These are phyloP conservation scores for Notarius lentiginosus DNA, from an alignment of 2,113 vertebrate genomes.

Conservation along the genomic window DNA sequence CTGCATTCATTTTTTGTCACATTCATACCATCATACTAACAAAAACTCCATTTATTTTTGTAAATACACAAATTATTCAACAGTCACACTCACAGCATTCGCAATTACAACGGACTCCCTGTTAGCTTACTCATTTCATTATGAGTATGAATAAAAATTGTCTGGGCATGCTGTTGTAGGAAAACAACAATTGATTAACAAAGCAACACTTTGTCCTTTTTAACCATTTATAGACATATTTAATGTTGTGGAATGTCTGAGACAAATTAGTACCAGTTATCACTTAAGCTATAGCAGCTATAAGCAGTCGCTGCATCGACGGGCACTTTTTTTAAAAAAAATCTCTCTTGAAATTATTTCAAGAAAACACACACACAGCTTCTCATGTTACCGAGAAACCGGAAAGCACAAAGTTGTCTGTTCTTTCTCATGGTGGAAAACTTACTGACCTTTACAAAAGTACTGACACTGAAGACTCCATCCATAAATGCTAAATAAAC, in stretches of 20 bases:
- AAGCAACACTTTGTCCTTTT: background rate
- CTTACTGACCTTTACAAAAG: constrained; percentile 7
- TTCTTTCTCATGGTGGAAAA: background rate
- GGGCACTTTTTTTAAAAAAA: background rate
- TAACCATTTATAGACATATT: background rate
- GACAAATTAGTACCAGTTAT: background rate
- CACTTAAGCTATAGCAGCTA: background rate
- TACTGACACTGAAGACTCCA: background rate
- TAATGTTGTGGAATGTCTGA: background rate
- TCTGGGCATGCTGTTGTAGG: background rate
- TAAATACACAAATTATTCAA: background rate
- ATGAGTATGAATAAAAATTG: background rate
- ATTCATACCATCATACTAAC: background rate
- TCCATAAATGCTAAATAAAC: background rate
- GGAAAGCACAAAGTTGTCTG: background rate
- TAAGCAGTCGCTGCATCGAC: background rate
- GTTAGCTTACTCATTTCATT: background rate
- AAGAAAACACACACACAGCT: background rate
- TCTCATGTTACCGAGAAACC: background rate
- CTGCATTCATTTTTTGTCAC: background rate
- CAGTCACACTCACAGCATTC: background rate
- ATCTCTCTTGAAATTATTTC: background rate
- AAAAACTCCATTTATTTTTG: background rate
- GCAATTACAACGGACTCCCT: background rate
- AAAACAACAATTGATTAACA: background rate